Conservation (phyloP, 2,113 vertebrate genomes). For the Pollachius pollachius region DNA sequence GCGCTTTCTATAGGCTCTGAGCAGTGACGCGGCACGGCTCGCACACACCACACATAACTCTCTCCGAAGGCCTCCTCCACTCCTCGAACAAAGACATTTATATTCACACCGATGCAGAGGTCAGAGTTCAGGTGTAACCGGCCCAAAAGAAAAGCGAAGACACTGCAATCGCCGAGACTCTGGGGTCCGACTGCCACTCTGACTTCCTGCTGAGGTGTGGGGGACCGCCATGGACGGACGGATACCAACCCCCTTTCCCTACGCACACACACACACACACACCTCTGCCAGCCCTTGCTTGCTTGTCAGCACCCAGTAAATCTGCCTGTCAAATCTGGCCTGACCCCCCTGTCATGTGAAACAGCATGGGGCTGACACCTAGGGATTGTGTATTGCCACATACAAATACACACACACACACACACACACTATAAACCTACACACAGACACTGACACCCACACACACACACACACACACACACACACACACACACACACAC, state of each 20-base stretch:
- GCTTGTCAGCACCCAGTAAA: conserved; percentile 31
- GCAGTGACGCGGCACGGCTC: too few species aligned
- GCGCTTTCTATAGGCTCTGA: too few species aligned
- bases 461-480: not conserved
- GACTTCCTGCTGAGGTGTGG: not conserved
- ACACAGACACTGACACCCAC: not conserved
- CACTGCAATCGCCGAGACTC: not conserved
- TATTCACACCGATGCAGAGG: conserved; percentile 4
- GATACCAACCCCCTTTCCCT: not conserved
- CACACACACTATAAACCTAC: not conserved
- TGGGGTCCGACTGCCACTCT: conserved; percentile 12
- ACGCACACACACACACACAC: not conserved
- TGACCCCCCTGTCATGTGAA: conserved; percentile 42
- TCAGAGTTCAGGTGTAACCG: conserved; percentile 8
- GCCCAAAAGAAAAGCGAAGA: not conserved
- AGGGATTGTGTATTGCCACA: not conserved
- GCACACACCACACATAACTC: not conserved
- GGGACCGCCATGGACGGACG: not conserved
- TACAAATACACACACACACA: conserved; percentile 13
- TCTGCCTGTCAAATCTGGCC: conserved; percentile 30
- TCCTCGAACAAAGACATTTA: not conserved
- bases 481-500: not conserved
- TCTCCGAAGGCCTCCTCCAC: not conserved
- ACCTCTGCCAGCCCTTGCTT: conserved; percentile 9
- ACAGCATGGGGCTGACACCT: conserved; percentile 22